phyloP scores from a whole-genome alignment of 2,888 invertebrate genomes.

The Epiblema foenella region DNA sequence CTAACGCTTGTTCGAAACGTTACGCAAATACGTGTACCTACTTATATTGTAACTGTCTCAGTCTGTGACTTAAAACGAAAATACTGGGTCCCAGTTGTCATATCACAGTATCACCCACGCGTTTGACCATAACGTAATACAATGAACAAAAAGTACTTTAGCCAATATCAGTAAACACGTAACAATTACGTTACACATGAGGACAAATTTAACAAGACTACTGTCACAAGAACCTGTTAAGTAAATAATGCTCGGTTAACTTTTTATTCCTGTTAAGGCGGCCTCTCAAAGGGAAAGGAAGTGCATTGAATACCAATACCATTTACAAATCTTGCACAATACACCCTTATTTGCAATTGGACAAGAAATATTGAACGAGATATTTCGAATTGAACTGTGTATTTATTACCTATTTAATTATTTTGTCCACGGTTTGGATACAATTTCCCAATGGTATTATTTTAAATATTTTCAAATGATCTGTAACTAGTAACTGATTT shows the following conservation, averaged over 20 bases:
- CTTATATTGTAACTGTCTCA: no score
- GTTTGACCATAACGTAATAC: neutral
- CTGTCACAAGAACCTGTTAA: conserved; percentile 29
- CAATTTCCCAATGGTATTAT: no score
- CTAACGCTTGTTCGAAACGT: no score
- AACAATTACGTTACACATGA: conserved; percentile 30
- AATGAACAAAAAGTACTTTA: neutral
- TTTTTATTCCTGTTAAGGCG: conserved; percentile 33
- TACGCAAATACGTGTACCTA: no score
- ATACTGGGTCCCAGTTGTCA: no score
- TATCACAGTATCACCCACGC: no score
- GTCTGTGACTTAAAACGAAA: no score
- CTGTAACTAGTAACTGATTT: no score
- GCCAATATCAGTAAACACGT: conserved; percentile 2
- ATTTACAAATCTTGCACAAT: conserved; percentile 39
- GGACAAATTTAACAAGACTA: conserved; percentile 37
- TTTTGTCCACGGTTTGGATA: neutral
- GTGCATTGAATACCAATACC: conserved; percentile 43
- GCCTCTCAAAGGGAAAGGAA: conserved; percentile 40
- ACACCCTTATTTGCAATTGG: conserved; percentile 33
- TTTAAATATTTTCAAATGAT: no score
- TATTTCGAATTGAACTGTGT: conserved; percentile 15
- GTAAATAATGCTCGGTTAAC: conserved; percentile 34
- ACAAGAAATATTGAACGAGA: conserved; percentile 31
- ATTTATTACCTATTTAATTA: conserved; percentile 1